Conservation (phyloP, 1,140 invertebrate species). For the Potamilus streckersoni region DNA sequence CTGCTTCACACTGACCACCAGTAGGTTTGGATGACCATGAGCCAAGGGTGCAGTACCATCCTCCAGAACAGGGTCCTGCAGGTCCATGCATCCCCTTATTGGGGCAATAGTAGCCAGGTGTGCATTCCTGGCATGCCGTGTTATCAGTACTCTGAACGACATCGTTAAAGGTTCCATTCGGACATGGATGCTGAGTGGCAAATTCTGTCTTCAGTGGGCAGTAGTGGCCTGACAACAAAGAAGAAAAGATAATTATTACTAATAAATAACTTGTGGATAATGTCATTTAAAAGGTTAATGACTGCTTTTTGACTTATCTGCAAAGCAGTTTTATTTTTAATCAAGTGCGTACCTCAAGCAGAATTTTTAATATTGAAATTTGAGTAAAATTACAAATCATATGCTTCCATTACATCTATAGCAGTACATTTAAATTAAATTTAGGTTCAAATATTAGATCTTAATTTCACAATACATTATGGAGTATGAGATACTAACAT, state of each 20-base stretch:
- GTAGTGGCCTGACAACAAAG: constrained; percentile 52
- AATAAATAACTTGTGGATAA: no score
- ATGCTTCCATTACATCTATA: no score
- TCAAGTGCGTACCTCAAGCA: not conserved
- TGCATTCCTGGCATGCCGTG: constrained; percentile 50
- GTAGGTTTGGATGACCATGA: constrained; percentile 55
- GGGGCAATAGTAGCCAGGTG: constrained; percentile 59
- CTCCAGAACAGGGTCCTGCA: constrained; percentile 53
- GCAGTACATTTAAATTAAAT: no score
- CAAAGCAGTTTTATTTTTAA: not conserved
- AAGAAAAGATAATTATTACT: constrained; percentile 1
- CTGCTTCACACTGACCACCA: constrained; percentile 59
- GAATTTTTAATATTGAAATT: no score
- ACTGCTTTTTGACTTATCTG: no score
- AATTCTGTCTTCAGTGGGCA: constrained; percentile 58
- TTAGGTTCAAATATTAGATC: no score
- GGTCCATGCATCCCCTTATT: constrained; percentile 47
- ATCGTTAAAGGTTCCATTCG: constrained; percentile 62
- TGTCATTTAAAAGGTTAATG: no score
- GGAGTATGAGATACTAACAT: no score
- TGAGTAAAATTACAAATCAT: no score
- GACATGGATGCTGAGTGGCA: constrained; percentile 58
- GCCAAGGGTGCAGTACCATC: constrained; percentile 61
- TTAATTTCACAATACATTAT: no score
- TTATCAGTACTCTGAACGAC: constrained; percentile 40